Evolutionary conservation across 2,888 invertebrate species (phyloP).

Genomic region (Eudasyphora cyanicolor): DNA sequence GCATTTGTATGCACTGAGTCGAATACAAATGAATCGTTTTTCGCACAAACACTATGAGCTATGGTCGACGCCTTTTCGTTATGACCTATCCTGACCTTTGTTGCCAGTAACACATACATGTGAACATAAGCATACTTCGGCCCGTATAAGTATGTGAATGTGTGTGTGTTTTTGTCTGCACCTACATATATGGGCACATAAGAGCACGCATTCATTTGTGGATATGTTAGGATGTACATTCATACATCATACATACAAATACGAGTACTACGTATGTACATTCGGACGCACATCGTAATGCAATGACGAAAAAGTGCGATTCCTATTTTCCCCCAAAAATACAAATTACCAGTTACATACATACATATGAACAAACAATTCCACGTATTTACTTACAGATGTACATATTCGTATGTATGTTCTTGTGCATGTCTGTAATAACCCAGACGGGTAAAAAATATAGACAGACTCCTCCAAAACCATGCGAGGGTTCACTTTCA

Average conservation of each 20-base stretch:
- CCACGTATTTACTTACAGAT: too few relatives aligned
- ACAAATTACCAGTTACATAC: conserved; percentile 40
- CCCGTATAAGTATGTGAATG: conserved; percentile 14
- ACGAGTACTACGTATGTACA: not conserved
- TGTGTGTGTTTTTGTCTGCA: conserved; percentile 25
- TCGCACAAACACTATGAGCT: conserved; percentile 50
- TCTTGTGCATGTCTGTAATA: not conserved
- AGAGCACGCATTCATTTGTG: not conserved
- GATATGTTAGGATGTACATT: not conserved
- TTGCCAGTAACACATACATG: conserved; percentile 72
- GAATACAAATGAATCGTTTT: conserved; percentile 20
- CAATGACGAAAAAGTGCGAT: conserved; percentile 58
- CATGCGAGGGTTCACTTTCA: not conserved
- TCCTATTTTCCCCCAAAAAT: conserved; percentile 62
- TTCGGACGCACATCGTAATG: conserved; percentile 43
- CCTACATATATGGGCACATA: conserved; percentile 30
- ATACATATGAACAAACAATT: conserved; percentile 7
- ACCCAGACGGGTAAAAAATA: not conserved
- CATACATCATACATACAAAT: conserved; percentile 17
- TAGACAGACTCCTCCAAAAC: not conserved
- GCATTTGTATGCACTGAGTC: not conserved
- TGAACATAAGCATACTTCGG: too few relatives aligned
- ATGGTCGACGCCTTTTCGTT: conserved; percentile 80
- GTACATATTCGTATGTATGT: conserved; percentile 18
- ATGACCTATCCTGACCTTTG: conserved; percentile 81